A percentile compares a stretch with the other conserved stretches of the same genome.
Conservation (phyloP, 2,113 vertebrate species). For the Mesoclemmys tuberculata region DNA sequence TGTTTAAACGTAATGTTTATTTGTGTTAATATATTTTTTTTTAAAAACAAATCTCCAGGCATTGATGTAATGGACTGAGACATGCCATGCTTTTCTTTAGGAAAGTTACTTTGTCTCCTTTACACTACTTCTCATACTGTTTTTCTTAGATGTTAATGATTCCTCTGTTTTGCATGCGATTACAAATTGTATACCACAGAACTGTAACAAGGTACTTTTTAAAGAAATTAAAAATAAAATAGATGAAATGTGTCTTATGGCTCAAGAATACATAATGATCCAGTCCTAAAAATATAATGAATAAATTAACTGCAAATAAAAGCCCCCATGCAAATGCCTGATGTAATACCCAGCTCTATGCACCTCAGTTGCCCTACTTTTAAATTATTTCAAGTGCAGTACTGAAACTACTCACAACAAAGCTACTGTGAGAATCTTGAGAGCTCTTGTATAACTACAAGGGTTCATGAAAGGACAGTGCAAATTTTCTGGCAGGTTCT, state of each 20-base stretch:
- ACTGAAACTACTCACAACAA: rapidly evolving
- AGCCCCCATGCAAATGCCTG: neutral
- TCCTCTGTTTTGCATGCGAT: neutral
- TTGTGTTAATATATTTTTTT: no score
- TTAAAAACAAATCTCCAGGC: neutral
- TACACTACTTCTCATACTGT: neutral
- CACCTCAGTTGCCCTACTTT: neutral
- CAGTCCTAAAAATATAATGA: neutral
- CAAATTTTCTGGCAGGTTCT: neutral
- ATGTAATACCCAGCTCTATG: neutral
- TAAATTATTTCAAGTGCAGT: neutral
- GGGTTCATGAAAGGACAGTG: neutral
- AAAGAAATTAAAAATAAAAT: neutral
- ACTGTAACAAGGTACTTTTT: neutral
- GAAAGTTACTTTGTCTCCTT: neutral
- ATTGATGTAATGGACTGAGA: neutral
- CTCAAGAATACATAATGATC: neutral
- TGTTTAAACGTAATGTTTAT: neutral
- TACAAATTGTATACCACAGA: neutral
- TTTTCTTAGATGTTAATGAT: neutral
- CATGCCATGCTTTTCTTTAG: neutral
- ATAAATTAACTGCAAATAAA: neutral
- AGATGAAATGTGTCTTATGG: neutral
- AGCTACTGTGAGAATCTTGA: neutral
- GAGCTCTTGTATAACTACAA: neutral